Base-by-base conservation (phyloP, 2,888 invertebrate species). In the Lottia gigantea region DNA sequence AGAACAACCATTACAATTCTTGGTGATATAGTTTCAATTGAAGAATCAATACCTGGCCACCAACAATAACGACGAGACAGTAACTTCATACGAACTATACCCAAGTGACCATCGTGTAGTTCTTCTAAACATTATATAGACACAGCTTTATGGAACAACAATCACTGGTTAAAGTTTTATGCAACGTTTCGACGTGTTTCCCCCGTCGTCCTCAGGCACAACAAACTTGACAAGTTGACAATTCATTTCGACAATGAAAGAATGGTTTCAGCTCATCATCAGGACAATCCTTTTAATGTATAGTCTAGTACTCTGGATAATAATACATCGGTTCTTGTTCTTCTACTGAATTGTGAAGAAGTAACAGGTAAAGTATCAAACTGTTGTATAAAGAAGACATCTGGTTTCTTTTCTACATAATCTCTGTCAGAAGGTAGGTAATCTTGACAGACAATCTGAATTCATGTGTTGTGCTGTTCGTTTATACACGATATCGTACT, bases 381-480 rank as follows among this genome's bases (percentile, higher is more conserved):
- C 82, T 75, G 49, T 82, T 64, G 68, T 14, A 69, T 62, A 12
- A 67, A 46, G 26, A 67, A 73, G 16, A 70, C 11, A n/a, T 71
- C 73, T 26, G 68, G 68, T 31, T 61, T 16, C 64, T 76, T 71
- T n/a, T 61, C 16, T 3, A 23, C 47, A 6, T 12, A 61, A 23
- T 26, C n/a, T 14, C 62, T 62, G 46, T 62, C 46, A 46, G 45
- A 46, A 46, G 45, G 63, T 1, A 71, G 55, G 81, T 23, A 82
- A 46, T 67, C 86, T 66, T 8, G 83, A 85, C 25, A 86, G 75
- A 15, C 78, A 78, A 74, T 88, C 86, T 14, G 83, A 86, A 71
- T 86, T 82, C 0, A 79, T 80, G 73, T 86, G 84, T 1, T 74
- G 66, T 11, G 68, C 66, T 4, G 84, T 84, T n/a, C 74, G 71